phyloP scores from a whole-genome alignment of 1,140 invertebrate genomes.

The Cotesia chilonis region DNA sequence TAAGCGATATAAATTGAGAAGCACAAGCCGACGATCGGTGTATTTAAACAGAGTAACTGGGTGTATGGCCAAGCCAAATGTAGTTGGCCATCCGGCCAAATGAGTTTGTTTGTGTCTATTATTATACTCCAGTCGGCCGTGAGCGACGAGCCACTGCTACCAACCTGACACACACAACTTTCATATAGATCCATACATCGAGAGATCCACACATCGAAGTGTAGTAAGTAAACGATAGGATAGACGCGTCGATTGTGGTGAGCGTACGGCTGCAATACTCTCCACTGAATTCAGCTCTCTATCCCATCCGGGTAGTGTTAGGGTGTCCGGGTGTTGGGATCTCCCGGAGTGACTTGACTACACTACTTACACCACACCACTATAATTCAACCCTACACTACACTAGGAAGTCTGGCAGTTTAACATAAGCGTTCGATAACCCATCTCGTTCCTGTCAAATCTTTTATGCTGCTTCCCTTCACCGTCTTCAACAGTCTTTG shows the following conservation, averaged over 20 bases:
- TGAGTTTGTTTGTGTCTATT: constrained; percentile 61
- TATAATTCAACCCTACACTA: background rate
- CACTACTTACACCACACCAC: too few species aligned
- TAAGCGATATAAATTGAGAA: constrained; percentile 12
- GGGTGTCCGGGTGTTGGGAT: too few species aligned
- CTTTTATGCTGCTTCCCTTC: too few species aligned
- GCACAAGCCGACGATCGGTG: constrained; percentile 14
- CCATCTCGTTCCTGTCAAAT: background rate
- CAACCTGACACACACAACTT: constrained; percentile 16
- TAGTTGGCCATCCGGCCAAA: constrained; percentile 60
- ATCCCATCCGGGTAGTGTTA: too few species aligned
- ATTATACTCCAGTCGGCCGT: constrained; percentile 58
- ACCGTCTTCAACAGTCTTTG: too few species aligned
- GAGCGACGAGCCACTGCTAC: constrained; percentile 47
- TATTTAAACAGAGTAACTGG: constrained; percentile 49
- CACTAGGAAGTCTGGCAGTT: constrained; percentile 19
- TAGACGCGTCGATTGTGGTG: constrained; percentile 19
- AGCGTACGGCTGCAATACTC: background rate
- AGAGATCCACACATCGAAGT: background rate
- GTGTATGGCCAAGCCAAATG: constrained; percentile 54
- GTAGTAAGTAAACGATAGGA: constrained; percentile 13
- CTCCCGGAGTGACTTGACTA: too few species aligned
- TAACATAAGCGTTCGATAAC: constrained; percentile 19
- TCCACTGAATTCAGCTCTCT: too few species aligned
- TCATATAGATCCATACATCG: background rate